A percentile compares a stretch with the other conserved stretches of the same genome.
phyloP scores from a whole-genome alignment of 2,888 invertebrate species.

The Chelonus formosanus region DNA sequence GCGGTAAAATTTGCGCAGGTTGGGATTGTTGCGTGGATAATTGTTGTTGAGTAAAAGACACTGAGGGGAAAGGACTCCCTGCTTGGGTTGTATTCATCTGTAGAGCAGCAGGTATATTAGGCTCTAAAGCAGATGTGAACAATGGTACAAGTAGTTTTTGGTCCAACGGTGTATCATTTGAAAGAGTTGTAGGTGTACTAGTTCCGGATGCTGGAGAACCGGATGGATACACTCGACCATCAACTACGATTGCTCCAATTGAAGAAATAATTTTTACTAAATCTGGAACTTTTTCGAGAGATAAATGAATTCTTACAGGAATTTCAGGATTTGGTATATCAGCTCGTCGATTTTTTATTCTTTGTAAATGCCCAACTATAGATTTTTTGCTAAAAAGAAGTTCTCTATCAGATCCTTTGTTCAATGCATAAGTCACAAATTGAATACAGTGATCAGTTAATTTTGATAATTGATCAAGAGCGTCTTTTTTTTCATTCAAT shows the following conservation, averaged over 20 bases:
- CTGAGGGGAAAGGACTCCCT: constrained; percentile 41
- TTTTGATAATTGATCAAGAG: constrained; percentile 81
- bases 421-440: constrained; percentile 82
- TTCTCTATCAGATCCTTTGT: constrained; percentile 84
- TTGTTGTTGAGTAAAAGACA: constrained; percentile 41
- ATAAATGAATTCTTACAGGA: constrained; percentile 82
- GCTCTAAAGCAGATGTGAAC: constrained; percentile 31
- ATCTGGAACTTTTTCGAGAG: constrained; percentile 83
- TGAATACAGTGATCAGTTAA: constrained; percentile 90
- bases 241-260: constrained; percentile 84
- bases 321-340: constrained; percentile 92
- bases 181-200: constrained; percentile 49
- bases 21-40: constrained; percentile 44
- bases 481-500: constrained; percentile 83
- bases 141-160: constrained; percentile 57
- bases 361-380: constrained; percentile 76
- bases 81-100: constrained; percentile 30
- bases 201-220: constrained; percentile 52
- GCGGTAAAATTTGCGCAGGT: constrained; percentile 60
- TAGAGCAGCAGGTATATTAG: constrained; percentile 41
- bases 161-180: constrained; percentile 54
- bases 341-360: constrained; percentile 83
- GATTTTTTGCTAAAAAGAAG: constrained; percentile 82
- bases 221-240: constrained; percentile 80
- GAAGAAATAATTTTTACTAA: constrained; percentile 80